Base-by-base conservation (phyloP, 1,140 invertebrate genomes). In the Leptinotarsa defecta region DNA sequence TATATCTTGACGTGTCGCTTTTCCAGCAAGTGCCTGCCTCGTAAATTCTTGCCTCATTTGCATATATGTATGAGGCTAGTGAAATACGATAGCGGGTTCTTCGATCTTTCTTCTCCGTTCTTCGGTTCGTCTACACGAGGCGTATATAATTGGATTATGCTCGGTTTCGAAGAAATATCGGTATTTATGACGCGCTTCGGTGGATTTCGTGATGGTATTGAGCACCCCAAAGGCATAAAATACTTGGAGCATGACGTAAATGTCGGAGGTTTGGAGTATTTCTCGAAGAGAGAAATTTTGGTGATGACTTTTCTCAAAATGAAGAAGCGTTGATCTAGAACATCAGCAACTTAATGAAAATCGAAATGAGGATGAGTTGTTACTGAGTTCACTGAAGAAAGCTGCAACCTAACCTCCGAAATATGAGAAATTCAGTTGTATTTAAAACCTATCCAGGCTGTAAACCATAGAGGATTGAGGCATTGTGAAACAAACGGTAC, bases 1-100 rank as follows among this genome's bases (percentile, higher is more conserved):
- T 80, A 80, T 80, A 80, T 71, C 76, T 69, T 80, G 79, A 80
- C 79, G 77, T 79, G 73, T 77, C 76, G 76, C 77, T 79, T 73
- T 77, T 62, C 71, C 75, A 78, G 79, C 79, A 80, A 80, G 73
- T 73, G 65, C 57, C 77, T 75, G 74, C 24, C 20, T 68, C 76
- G 75, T 80, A 80, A 80, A 80, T 77, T 76, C 72, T 63, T 68
- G 48, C 71, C 65, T 71, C 76, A 80, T 80, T 80, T 80, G 77
- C 79, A 80, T 80, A 78, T 74, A 57, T 69, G 65, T 52, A 77
- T 49, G 43, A 70, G 48, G 20, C 13, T 43, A 48, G 22, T 48
- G 62, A 70, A 70, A 48, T 52, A 70, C 68, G 68, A 65, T 65
- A 65, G 64, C 52, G 52, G 52, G 17, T 57, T 57, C n/a, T 57